Conservation (phyloP, 2,888 invertebrate species). For the Drosophila mimetica region DNA sequence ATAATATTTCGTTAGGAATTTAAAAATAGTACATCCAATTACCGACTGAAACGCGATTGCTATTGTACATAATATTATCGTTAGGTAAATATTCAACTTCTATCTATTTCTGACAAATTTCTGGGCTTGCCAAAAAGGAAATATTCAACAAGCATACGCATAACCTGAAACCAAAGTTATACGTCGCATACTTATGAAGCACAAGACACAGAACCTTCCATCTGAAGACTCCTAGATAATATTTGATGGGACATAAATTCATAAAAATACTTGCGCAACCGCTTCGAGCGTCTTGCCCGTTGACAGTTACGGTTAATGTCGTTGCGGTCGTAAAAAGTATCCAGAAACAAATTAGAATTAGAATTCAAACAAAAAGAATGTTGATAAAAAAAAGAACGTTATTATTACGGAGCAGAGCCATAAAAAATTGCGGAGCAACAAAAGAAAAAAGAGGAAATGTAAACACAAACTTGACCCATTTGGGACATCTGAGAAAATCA, state of each 20-base stretch:
- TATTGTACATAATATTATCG: not conserved
- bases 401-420: conserved; percentile 37
- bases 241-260: conserved; percentile 66
- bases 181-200: not conserved
- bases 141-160: conserved; percentile 11
- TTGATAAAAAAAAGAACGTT: conserved; percentile 42
- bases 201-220: not conserved
- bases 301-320: conserved; percentile 71
- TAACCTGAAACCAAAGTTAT: conserved; percentile 11
- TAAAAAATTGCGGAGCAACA: conserved; percentile 46
- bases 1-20: too few species aligned
- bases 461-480: conserved; percentile 74
- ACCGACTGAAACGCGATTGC: not conserved
- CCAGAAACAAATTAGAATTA: conserved; percentile 54
- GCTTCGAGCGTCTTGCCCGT: conserved; percentile 21
- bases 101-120: conserved; percentile 7
- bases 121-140: conserved; percentile 32
- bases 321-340: conserved; percentile 62
- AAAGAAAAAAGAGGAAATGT: conserved; percentile 45
- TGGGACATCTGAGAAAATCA: conserved; percentile 34
- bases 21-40: not conserved
- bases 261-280: conserved; percentile 29
- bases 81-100: not conserved
- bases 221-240: conserved; percentile 58
- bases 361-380: conserved; percentile 38